A percentile compares a stretch with the other conserved stretches of the same genome.
These are phyloP conservation scores for Tigriopus japonicus DNA, from an alignment of 1,140 invertebrate genomes.

Conservation along the genomic window DNA sequence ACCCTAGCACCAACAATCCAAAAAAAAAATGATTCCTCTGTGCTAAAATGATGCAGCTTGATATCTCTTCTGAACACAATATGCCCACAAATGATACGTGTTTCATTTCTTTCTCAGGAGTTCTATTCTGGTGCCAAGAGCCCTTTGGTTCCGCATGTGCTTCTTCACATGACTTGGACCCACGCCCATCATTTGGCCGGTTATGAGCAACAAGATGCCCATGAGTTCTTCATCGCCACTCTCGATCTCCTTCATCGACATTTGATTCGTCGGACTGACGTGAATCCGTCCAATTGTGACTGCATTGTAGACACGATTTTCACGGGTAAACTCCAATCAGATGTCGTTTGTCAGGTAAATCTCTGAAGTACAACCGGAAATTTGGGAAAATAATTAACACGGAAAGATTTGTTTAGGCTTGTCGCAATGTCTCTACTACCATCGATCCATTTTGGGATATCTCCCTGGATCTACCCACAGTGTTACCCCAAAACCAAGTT, in stretches of 20 bases:
- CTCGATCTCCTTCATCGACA: conserved; percentile 78
- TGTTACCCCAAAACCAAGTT: conserved; percentile 6
- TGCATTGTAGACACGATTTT: conserved; percentile 97
- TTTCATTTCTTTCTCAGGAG: conserved; percentile 25
- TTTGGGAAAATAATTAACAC: too few relatives aligned
- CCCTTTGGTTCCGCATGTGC: conserved; percentile 64
- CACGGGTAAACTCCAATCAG: conserved; percentile 83
- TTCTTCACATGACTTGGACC: conserved; percentile 88
- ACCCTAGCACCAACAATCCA: too few relatives aligned
- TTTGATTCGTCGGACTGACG: conserved; percentile 30
- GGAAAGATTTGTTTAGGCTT: not conserved
- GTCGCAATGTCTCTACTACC: conserved; percentile 55
- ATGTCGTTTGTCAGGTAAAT: conserved; percentile 68
- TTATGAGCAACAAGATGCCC: conserved; percentile 94
- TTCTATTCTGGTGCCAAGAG: conserved; percentile 78
- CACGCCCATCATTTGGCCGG: conserved; percentile 80
- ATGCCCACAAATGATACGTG: not conserved
- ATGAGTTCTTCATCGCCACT: conserved; percentile 94
- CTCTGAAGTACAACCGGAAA: too few relatives aligned
- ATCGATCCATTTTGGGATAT: conserved; percentile 97
- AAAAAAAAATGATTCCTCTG: too few relatives aligned
- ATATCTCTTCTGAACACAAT: too few relatives aligned
- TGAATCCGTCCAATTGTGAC: conserved; percentile 50
- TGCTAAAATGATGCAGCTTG: too few relatives aligned
- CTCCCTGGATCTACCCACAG: conserved; percentile 60